These are phyloP conservation scores for Caenorhabditis sp. DNA, from an alignment of 2,888 invertebrate species.

Conservation along the genomic window DNA sequence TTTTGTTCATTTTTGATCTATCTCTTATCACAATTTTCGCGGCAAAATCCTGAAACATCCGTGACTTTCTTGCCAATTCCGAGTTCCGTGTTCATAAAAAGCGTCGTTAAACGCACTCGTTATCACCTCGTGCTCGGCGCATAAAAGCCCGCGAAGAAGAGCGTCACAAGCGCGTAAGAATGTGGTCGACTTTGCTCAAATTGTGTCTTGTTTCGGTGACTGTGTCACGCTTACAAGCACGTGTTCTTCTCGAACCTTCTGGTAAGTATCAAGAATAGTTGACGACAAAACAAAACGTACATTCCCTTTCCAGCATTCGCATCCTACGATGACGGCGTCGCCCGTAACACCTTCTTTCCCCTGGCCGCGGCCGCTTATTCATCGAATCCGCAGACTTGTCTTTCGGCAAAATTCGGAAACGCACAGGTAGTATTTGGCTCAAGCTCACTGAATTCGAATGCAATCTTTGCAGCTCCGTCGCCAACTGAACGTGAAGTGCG, in stretches of 20 bases:
- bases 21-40: too few species aligned
- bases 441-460: slow-evolving; percentile 3
- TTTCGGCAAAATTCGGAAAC: slow-evolving; percentile 60
- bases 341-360: slow-evolving; percentile 63
- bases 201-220: background rate
- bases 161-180: background rate
- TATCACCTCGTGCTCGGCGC: slow-evolving; percentile 19
- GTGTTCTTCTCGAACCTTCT: slow-evolving; percentile 26
- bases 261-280: slow-evolving; percentile 13
- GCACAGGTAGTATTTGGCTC: slow-evolving; percentile 43
- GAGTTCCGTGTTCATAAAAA: slow-evolving; percentile 15
- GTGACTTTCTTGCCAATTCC: slow-evolving; percentile 1
- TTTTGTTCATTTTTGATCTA: too few species aligned
- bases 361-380: slow-evolving; percentile 68
- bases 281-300: too few species aligned
- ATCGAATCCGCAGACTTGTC: slow-evolving; percentile 61
- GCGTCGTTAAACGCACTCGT: slow-evolving; percentile 8
- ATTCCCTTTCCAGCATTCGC: slow-evolving; percentile 9
- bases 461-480: slow-evolving; percentile 50
- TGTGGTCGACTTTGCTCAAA: background rate
- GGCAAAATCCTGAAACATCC: too few species aligned
- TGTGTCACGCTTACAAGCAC: background rate
- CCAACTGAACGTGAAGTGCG: slow-evolving; percentile 60
- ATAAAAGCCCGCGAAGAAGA: background rate
- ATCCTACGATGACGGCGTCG: slow-evolving; percentile 56